Base-by-base conservation (phyloP, 1,140 invertebrate species). In the Marisa cornuarietis region DNA sequence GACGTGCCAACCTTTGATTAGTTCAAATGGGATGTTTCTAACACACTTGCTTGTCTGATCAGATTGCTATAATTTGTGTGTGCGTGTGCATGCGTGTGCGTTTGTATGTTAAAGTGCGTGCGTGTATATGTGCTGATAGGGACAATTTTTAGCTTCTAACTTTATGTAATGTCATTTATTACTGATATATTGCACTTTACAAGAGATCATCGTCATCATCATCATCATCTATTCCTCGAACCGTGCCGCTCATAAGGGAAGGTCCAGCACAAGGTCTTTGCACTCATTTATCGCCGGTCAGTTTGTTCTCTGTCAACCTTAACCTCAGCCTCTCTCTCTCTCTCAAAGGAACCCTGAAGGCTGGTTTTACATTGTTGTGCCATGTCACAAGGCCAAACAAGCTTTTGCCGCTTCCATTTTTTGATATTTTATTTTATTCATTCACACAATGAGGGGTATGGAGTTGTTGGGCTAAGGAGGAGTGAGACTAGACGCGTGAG, bases 41-140 rank as follows among this genome's bases (percentile, higher is more conserved):
- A 42, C 31, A 42, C 31, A 42, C 31, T 42, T 42, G 31, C 6
- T 42, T 6, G 3, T 0, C 31, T 42, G 2, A 4, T 42, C 31
- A 42, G 31, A 42, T 42, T 42, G 6, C 31, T 42, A n/a, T n/a
- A 42, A 7, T 69, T n/a, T 69, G 68, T 69, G 68, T 8, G 68
- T 69, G 68, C 11, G 6, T 7, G 6, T 69, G 66, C 42, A 51
- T 72, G 71, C n/a, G 11, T 72, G 71, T 49, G 71, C 9, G 71
- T 49, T 31, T 49, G 71, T 49, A n/a, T n/a, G n/a, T n/a, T n/a
- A n/a, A n/a, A n/a, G 71, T 72, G 71, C n/a, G 10, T 72, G 31
- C 42, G 54, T 72, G 71, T 49, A 51, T 72, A 31, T 49, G 10
- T 72, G 71, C 14, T 31, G 42, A 31, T 49, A 51, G 42, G 71